phyloP scores from a whole-genome alignment of 2,888 invertebrate genomes.

The Pyrrhosoma nymphula region DNA sequence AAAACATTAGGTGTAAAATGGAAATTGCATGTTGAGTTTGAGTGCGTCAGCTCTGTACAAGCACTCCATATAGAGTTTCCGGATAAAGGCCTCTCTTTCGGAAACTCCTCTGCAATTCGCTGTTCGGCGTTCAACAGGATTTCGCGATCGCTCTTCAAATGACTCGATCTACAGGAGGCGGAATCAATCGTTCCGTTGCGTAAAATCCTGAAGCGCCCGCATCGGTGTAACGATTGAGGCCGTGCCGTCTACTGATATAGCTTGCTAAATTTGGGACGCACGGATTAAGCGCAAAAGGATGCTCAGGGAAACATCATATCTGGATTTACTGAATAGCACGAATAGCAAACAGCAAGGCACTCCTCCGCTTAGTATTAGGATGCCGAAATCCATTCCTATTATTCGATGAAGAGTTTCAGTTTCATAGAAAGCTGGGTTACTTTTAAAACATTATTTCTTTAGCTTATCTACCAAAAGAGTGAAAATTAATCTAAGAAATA shows the following conservation, averaged over 20 bases:
- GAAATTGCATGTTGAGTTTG: neutral
- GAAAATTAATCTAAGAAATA: no score
- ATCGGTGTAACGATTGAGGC: neutral
- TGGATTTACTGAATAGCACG: neutral
- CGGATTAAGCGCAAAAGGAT: neutral
- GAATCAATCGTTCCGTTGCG: neutral
- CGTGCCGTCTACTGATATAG: neutral
- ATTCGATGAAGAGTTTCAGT: no score
- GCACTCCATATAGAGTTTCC: neutral
- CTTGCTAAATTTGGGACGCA: neutral
- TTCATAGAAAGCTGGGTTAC: no score
- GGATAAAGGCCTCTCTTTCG: neutral
- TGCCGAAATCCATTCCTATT: no score
- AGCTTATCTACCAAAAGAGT: no score
- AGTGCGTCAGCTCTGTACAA: neutral
- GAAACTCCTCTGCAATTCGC: neutral
- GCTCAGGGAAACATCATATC: neutral
- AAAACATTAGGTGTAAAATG: neutral
- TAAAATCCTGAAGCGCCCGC: neutral
- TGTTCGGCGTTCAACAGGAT: constrained; percentile 21
- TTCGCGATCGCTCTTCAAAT: neutral
- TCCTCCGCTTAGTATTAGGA: no score
- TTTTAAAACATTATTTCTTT: no score
- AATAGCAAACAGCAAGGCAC: no score
- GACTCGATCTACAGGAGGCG: neutral